A percentile compares a stretch with the other conserved stretches of the same genome.
Conservation (phyloP, 2,113 vertebrate species). For the Arenaria interpres region DNA sequence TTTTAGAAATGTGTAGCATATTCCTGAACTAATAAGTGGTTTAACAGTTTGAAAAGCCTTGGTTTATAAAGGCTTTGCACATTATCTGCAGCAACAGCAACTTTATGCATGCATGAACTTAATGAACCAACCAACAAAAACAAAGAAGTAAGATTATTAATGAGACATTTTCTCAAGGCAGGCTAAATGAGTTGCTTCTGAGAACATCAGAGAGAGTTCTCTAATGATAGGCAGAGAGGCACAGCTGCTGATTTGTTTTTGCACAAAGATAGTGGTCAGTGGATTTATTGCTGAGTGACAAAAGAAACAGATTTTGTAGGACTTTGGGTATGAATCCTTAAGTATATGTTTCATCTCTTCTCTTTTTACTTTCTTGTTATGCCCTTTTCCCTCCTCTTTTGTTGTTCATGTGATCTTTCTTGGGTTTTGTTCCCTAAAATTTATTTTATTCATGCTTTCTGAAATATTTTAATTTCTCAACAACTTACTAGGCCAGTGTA, state of each 20-base stretch:
- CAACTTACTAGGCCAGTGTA: background rate
- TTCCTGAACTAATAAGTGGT: conserved; percentile 12
- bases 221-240: background rate
- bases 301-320: background rate
- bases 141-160: conserved; percentile 49
- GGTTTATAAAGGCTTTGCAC: background rate
- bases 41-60: background rate
- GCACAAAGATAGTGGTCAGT: background rate
- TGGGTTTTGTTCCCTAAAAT: background rate
- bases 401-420: background rate
- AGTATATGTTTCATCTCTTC: background rate
- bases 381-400: background rate
- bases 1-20: background rate
- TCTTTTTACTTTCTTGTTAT: background rate
- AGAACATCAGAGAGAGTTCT: background rate
- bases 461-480: background rate
- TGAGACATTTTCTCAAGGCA: conserved; percentile 34
- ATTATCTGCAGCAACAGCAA: conserved; percentile 44
- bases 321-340: background rate
- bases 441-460: background rate
- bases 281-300: background rate
- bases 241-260: background rate
- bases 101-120: conserved; percentile 47
- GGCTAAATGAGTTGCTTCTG: conserved; percentile 22
- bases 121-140: conserved; percentile 45